A percentile compares a stretch with the other conserved stretches of the same genome.
phyloP scores from a whole-genome alignment of 1,140 invertebrate species.

The Ptiloglossa arizonensis region DNA sequence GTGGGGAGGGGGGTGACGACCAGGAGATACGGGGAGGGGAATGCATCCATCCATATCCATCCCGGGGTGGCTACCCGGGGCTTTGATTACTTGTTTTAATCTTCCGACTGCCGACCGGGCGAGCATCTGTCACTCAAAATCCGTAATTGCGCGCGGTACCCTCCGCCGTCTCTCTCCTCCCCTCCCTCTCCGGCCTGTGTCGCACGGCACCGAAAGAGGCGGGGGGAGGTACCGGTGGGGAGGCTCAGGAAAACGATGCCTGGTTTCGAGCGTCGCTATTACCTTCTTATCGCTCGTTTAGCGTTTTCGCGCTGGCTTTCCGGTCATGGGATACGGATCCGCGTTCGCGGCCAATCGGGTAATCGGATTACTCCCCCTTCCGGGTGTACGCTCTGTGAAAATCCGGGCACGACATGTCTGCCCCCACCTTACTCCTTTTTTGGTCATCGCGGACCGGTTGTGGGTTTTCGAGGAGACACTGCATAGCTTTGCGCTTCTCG shows the following conservation, averaged over 20 bases:
- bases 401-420: background rate
- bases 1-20: too few relatives aligned
- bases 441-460: too few relatives aligned
- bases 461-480: too few relatives aligned
- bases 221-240: background rate
- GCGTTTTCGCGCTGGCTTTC: slow-evolving; percentile 55
- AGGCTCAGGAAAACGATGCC: background rate
- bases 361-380: slow-evolving; percentile 43
- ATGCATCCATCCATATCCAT: slow-evolving; percentile 76
- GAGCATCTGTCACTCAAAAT: slow-evolving; percentile 83
- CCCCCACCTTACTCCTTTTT: background rate
- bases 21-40: background rate
- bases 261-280: slow-evolving; percentile 57
- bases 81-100: slow-evolving; percentile 83
- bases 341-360: slow-evolving; percentile 22
- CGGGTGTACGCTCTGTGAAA: background rate
- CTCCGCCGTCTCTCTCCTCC: slow-evolving; percentile 40
- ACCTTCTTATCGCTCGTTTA: slow-evolving; percentile 68
- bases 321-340: background rate
- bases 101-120: slow-evolving; percentile 80
- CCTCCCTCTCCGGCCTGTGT: background rate
- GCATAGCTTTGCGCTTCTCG: too few relatives aligned
- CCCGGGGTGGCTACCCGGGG: slow-evolving; percentile 70
- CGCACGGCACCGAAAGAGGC: slow-evolving; percentile 6
- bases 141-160: slow-evolving; percentile 78